Evolutionary conservation across 2,888 invertebrate species (phyloP).

Genomic region (Zaprionus bogoriensis): DNA sequence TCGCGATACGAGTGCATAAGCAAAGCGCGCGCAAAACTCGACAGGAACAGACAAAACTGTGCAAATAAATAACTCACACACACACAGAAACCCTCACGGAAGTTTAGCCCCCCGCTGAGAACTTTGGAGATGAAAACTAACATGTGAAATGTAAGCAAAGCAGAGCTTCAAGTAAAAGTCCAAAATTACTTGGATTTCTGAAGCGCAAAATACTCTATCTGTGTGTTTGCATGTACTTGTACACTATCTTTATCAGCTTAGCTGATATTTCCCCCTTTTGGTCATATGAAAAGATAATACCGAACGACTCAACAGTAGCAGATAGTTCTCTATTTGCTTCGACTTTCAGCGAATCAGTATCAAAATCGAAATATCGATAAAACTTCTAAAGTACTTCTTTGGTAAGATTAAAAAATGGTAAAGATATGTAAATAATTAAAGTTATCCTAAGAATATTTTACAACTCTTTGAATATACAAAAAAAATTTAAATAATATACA

Average conservation of each 20-base stretch:
- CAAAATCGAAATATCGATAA: too few species aligned
- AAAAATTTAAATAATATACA: neutral
- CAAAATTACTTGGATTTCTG: neutral
- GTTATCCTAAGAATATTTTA: neutral
- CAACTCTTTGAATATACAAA: neutral
- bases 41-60: conserved; percentile 14
- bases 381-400: too few species aligned
- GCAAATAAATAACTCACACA: conserved; percentile 2
- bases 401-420: too few species aligned
- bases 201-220: too few species aligned
- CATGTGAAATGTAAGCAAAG: neutral
- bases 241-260: neutral
- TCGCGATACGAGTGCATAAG: conserved; percentile 62
- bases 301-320: neutral
- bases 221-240: too few species aligned
- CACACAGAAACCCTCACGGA: neutral
- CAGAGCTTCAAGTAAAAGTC: neutral
- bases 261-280: neutral
- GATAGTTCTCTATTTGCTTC: neutral
- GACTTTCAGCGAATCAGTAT: neutral
- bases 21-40: conserved; percentile 63
- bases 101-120: neutral
- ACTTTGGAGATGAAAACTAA: neutral
- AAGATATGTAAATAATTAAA: neutral
- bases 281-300: neutral